Evolutionary conservation across 92 coral and sea anemone genomes (phyloP).

Genomic region (Epizoanthus ramosus): DNA sequence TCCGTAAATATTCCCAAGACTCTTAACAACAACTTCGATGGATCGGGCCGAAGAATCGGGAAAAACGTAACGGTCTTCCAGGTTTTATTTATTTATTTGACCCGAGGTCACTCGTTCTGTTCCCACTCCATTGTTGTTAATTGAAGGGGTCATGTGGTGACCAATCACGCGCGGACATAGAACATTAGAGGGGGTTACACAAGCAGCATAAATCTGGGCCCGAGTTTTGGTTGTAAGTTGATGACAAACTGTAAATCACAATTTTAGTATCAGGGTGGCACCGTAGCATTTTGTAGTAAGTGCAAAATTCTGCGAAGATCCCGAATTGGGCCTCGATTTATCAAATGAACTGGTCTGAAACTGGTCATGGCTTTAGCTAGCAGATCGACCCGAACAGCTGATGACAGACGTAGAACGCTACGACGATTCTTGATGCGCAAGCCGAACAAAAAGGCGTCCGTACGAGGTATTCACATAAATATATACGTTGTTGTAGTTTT

Average conservation of each 20-base stretch:
- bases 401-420: constrained; percentile 81
- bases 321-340: neutral
- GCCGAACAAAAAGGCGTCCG: constrained; percentile 76
- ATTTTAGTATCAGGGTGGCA: neutral
- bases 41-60: neutral
- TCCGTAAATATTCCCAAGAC: neutral
- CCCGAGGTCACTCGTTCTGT: neutral
- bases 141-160: constrained; percentile 11
- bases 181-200: constrained; percentile 6
- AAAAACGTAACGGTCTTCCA: constrained; percentile 9
- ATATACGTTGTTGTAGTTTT: constrained; percentile 38
- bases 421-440: constrained; percentile 86
- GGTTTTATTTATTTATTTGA: constrained; percentile 2
- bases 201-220: constrained; percentile 8
- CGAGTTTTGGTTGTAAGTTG: constrained; percentile 2
- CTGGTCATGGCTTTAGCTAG: constrained; percentile 76
- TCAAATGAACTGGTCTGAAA: constrained; percentile 5
- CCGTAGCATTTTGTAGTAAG: neutral
- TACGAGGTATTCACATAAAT: constrained; percentile 68
- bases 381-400: constrained; percentile 57
- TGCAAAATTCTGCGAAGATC: neutral
- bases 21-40: neutral
- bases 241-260: neutral
- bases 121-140: neutral
- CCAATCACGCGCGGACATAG: constrained; percentile 33